Percentiles rank a stretch among this genome's conserved stretches.
Evolutionary conservation across 2,797 vertebrate genomes (phyloP).

Genomic region (Decapterus maruadsi): DNA sequence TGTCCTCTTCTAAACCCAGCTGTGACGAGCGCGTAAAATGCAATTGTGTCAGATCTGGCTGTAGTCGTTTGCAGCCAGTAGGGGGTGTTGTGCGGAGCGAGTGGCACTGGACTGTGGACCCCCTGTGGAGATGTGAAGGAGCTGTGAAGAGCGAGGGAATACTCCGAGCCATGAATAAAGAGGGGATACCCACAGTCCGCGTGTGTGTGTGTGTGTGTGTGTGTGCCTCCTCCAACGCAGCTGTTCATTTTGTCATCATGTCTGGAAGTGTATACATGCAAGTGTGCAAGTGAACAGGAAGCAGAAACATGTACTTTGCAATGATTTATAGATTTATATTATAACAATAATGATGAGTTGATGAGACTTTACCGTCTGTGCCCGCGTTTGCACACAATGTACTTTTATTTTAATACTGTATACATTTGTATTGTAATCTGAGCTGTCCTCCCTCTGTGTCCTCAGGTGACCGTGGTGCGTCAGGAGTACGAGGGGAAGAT

Average conservation of each 20-base stretch:
- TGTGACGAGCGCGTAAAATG: constrained; percentile 52
- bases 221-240: constrained; percentile 30
- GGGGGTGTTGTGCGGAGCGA: constrained; percentile 68
- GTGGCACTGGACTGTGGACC: constrained; percentile 62
- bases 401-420: background rate
- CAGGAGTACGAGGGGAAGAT: constrained; percentile 92
- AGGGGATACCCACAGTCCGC: constrained; percentile 71
- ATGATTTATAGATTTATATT: constrained; percentile 9
- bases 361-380: background rate
- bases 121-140: constrained; percentile 81
- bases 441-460: constrained; percentile 9
- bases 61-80: constrained; percentile 68
- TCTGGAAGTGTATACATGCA: constrained; percentile 3
- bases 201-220: constrained; percentile 13
- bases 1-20: constrained; percentile 71
- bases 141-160: constrained; percentile 77
- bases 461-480: constrained; percentile 88
- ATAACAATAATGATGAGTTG: background rate
- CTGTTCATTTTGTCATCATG: constrained; percentile 34
- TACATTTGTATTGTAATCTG: background rate
- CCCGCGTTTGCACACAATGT: background rate
- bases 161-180: constrained; percentile 76
- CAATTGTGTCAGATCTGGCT: constrained; percentile 63
- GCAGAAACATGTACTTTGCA: constrained; percentile 33
- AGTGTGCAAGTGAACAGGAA: constrained; percentile 3